Percentiles rank a stretch among this genome's conserved stretches.
phyloP scores from a whole-genome alignment of 1,140 invertebrate species.

The Stenopsyche tienmushanensis region DNA sequence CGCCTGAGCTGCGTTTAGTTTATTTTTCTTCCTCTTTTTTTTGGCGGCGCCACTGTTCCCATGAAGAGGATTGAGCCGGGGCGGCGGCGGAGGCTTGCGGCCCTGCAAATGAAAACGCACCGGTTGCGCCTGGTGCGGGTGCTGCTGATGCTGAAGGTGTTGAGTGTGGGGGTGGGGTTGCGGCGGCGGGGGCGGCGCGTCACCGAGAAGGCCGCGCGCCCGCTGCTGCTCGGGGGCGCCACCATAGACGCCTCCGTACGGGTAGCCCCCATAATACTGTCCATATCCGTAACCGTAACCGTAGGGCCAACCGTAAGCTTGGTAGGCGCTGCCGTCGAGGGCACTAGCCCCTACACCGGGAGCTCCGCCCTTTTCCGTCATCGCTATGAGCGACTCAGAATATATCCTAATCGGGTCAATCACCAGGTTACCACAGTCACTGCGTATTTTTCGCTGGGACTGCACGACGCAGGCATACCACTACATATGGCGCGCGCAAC shows the following conservation, averaged over 20 bases:
- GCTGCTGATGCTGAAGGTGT: conserved; percentile 61
- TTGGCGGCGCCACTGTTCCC: conserved; percentile 62
- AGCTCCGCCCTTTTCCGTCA: not conserved
- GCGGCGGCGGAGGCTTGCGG: conserved; percentile 44
- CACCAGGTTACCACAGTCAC: too few species aligned
- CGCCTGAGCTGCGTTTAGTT: conserved; percentile 57
- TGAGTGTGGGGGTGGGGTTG: conserved; percentile 53
- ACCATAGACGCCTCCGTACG: not conserved
- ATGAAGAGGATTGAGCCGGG: conserved; percentile 48
- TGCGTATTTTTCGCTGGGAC: too few species aligned
- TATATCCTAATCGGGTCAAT: too few species aligned
- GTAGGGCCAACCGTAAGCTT: not conserved
- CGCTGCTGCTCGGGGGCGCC: conserved; percentile 48
- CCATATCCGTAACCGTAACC: conserved; percentile 1
- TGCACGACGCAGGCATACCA: too few species aligned
- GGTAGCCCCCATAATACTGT: not conserved
- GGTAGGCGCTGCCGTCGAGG: not conserved
- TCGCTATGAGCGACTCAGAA: not conserved
- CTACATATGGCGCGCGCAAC: too few species aligned
- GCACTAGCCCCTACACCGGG: not conserved
- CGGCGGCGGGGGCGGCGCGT: conserved; percentile 50
- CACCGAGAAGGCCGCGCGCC: conserved; percentile 42
- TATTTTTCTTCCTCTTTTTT: conserved; percentile 74
- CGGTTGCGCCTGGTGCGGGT: conserved; percentile 51
- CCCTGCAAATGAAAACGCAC: conserved; percentile 46